Conservation (phyloP, 2,888 invertebrate genomes). For the Lochmaea capreae region DNA sequence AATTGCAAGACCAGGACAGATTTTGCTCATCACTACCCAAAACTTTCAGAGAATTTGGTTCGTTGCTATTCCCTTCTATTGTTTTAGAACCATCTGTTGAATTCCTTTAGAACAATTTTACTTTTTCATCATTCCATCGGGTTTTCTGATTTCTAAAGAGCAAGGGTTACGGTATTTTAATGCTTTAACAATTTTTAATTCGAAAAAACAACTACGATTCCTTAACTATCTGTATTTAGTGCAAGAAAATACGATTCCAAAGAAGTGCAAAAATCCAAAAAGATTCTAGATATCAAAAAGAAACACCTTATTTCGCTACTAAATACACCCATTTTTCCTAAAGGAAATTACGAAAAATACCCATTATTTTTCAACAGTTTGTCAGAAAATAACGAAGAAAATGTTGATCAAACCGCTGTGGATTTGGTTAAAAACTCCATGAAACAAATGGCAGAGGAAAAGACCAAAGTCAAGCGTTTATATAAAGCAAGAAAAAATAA, state of each 20-base stretch:
- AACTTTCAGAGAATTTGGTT: too few relatives aligned
- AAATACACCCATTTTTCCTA: constrained; percentile 74
- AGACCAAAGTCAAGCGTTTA: constrained; percentile 52
- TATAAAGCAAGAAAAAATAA: constrained; percentile 53
- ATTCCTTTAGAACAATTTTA: too few relatives aligned
- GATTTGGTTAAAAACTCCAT: constrained; percentile 69
- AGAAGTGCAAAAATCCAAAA: constrained; percentile 56
- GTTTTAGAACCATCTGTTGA: too few relatives aligned
- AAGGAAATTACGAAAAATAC: constrained; percentile 76
- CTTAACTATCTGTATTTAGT: constrained; percentile 40
- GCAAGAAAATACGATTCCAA: constrained; percentile 53
- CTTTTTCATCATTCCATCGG: too few relatives aligned
- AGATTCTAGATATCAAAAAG: constrained; percentile 66
- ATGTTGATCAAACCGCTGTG: constrained; percentile 65
- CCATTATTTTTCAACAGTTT: constrained; percentile 61
- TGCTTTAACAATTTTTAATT: too few relatives aligned
- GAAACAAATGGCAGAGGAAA: constrained; percentile 51
- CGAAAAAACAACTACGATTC: too few relatives aligned
- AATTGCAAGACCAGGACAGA: too few relatives aligned
- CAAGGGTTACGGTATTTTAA: too few relatives aligned
- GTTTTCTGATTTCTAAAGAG: too few relatives aligned
- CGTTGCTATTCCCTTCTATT: too few relatives aligned
- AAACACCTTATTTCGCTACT: constrained; percentile 69
- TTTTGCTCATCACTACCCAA: too few relatives aligned
- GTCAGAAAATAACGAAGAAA: constrained; percentile 23